These are phyloP conservation scores for Drosophila pectinifera DNA, from an alignment of 1,140 invertebrate genomes.

Conservation along the genomic window DNA sequence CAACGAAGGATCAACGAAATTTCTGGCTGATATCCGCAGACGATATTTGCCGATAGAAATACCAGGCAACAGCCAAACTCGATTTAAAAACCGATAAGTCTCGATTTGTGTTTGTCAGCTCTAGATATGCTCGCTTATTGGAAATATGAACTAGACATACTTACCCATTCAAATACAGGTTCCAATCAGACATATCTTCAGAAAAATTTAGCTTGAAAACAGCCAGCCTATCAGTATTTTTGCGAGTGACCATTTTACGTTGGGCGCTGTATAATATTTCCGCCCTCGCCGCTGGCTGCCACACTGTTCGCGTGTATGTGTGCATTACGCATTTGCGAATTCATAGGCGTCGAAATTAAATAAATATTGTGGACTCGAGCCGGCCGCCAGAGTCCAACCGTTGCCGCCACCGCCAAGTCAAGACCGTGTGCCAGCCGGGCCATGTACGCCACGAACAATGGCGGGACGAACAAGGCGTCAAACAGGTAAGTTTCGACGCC, in stretches of 20 bases:
- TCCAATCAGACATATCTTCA: too few species aligned
- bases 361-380: conserved; percentile 21
- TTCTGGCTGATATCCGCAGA: too few species aligned
- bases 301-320: conserved; percentile 32
- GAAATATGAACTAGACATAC: too few species aligned
- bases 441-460: conserved; percentile 80
- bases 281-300: neutral
- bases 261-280: too few species aligned
- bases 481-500: conserved; percentile 59
- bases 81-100: too few species aligned
- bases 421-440: conserved; percentile 41
- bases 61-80: too few species aligned
- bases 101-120: too few species aligned
- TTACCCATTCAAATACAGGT: too few species aligned
- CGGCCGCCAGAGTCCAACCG: conserved; percentile 18
- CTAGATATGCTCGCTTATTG: too few species aligned
- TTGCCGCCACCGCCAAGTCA: conserved; percentile 27
- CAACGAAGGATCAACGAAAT: too few species aligned
- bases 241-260: too few species aligned
- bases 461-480: conserved; percentile 75
- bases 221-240: neutral
- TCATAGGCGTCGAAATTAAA: conserved; percentile 44
- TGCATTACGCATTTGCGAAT: conserved; percentile 76
- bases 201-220: neutral
- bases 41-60: too few species aligned